Evolutionary conservation across 2,113 vertebrate genomes (phyloP), one percentile per base, ranked within the genome.

Genomic region (Pelmatolapia mariae): DNA sequence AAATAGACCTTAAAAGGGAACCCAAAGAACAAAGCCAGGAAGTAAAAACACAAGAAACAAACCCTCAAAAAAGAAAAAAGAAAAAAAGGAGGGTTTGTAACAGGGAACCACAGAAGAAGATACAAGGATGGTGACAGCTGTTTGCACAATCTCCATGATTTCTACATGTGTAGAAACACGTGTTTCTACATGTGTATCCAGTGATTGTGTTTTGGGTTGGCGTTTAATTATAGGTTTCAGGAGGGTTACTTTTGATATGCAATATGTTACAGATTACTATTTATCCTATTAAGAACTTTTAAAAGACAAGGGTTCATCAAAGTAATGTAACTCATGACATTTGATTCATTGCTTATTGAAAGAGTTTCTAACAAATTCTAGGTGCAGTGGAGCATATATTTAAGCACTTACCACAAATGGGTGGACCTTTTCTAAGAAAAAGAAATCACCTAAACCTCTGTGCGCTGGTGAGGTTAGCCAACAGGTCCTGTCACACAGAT

Each of bases 131-230:
- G 22, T 24, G 12, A 16, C 66, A 43, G 13, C 38, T 43, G 38
- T 43, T 24, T 71, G 8, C 66, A 3, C 13, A 43, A 43, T 8
- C 3, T 24, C 5, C 66, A 43, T 22, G 36, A 40, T 24, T 40
- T 71, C 8, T 43, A 24, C 12, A 24, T 1, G 0, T 71, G 0
- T 0, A 71, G 8, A 31, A 59, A 59, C 3, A 16, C 2, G 0
- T 16, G n/a, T 26, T 18, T 76, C 6, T 76, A 29, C 15, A 18
- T 6, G 24, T 73, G n/a, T 26, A 63, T 33, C 9, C 5, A 63
- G 18, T 63, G 1, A 63, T 0, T 36, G 61, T 66, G 61, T 11
- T 36, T 36, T 66, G 18, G 18, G 29, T 18, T 36, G 6, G 10
- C 0, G 1, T 36, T 18, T 33, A n/a, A 11, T 26, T 10, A 36